Percentiles rank a stretch among this genome's conserved stretches.
Evolutionary conservation across 37 sponge, comb jelly and placozoan genomes (phyloP).

Genomic region (Haliclona indistincta): DNA sequence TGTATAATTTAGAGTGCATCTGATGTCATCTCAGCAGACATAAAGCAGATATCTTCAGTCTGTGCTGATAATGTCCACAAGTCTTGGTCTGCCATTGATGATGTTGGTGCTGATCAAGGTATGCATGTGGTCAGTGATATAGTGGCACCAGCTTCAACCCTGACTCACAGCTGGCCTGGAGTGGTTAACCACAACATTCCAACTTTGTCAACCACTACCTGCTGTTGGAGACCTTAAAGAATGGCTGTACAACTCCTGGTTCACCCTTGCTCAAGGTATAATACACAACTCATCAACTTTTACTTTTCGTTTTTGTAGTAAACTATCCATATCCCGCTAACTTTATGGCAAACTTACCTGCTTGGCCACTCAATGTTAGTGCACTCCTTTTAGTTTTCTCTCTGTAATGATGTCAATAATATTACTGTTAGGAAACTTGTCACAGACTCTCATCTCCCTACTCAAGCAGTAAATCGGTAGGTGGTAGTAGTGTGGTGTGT

Average conservation of each 20-base stretch:
- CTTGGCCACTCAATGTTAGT: slow-evolving; percentile 84
- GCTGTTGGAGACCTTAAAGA: slow-evolving; percentile 1
- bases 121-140: neutral
- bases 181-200: slow-evolving; percentile 49
- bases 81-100: slow-evolving; percentile 49
- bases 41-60: slow-evolving; percentile 3
- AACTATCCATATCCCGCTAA: slow-evolving; percentile 96
- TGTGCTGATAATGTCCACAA: slow-evolving; percentile 46
- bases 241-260: slow-evolving; percentile 57
- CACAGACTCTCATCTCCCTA: neutral
- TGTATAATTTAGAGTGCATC: slow-evolving; percentile 42
- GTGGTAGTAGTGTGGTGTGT: neutral
- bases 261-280: slow-evolving; percentile 73
- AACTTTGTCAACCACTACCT: slow-evolving; percentile 43
- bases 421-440: slow-evolving; percentile 14
- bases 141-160: neutral
- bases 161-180: slow-evolving; percentile 22
- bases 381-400: neutral
- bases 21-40: slow-evolving; percentile 46
- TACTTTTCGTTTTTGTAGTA: slow-evolving; percentile 43
- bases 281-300: neutral
- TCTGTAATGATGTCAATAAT: neutral
- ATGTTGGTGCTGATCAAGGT: neutral
- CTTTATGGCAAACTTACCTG: slow-evolving; percentile 92
- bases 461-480: neutral